A percentile compares a stretch with the other conserved stretches of the same genome.
Conservation (phyloP, 2,888 invertebrate genomes). For the Antitype chi region DNA sequence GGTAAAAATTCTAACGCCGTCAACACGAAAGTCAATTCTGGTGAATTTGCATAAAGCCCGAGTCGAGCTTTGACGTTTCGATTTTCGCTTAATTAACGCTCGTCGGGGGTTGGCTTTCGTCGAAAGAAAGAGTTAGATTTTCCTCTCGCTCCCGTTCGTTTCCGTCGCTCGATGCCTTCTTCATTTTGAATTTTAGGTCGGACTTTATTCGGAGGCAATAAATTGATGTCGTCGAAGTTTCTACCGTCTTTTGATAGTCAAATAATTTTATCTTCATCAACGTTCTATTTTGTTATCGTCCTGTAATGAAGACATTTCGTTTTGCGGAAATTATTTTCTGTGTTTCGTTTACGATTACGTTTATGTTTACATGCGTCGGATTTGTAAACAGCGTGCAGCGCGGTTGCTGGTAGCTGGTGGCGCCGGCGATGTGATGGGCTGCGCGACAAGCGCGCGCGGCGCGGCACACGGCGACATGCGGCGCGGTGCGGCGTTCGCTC, state of each 20-base stretch:
- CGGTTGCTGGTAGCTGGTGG: slow-evolving; percentile 46
- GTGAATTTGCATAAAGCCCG: slow-evolving; percentile 88
- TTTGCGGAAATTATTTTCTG: slow-evolving; percentile 66
- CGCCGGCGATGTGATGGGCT: slow-evolving; percentile 22
- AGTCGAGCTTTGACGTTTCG: slow-evolving; percentile 88
- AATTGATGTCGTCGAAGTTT: slow-evolving; percentile 84
- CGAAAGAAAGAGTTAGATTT: slow-evolving; percentile 85
- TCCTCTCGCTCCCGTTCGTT: slow-evolving; percentile 79
- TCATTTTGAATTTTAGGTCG: slow-evolving; percentile 80
- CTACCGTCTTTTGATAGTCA: slow-evolving; percentile 84
- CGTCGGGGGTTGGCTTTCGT: slow-evolving; percentile 76
- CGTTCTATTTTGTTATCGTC: slow-evolving; percentile 78
- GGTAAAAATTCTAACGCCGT: slow-evolving; percentile 84
- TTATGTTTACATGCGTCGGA: slow-evolving; percentile 53
- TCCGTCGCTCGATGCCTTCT: slow-evolving; percentile 77
- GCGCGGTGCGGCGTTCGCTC: slow-evolving; percentile 55
- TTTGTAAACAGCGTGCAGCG: slow-evolving; percentile 54
- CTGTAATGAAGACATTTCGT: slow-evolving; percentile 78
- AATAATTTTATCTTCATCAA: slow-evolving; percentile 86
- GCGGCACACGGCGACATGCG: slow-evolving; percentile 34
- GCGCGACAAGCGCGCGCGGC: slow-evolving; percentile 1
- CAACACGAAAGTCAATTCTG: slow-evolving; percentile 86
- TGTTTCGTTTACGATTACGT: slow-evolving; percentile 55
- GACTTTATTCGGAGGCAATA: slow-evolving; percentile 83
- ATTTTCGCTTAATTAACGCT: slow-evolving; percentile 90